A percentile compares a stretch with the other conserved stretches of the same genome.
These are phyloP conservation scores for Halichoeres trimaculatus DNA, from an alignment of 2,113 vertebrate genomes.

Conservation along the genomic window DNA sequence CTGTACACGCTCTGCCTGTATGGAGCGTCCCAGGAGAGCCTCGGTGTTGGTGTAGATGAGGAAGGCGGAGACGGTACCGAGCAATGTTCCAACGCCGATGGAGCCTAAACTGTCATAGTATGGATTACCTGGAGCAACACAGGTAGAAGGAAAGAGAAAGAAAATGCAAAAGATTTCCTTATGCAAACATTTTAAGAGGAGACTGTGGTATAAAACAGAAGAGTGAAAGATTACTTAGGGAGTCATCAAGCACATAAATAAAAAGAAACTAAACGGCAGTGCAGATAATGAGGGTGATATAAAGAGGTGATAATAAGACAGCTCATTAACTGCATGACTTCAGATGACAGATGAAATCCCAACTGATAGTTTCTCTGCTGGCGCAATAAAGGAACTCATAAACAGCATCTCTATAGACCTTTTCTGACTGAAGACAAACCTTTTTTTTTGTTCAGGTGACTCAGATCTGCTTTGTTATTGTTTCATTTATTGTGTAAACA, in stretches of 20 bases:
- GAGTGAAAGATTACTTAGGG: too few species aligned
- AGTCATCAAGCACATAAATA: not conserved
- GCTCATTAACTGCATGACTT: not conserved
- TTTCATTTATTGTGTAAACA: too few species aligned
- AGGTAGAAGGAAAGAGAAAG: not conserved
- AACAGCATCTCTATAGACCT: not conserved
- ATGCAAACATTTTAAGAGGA: too few species aligned
- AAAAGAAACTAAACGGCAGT: not conserved
- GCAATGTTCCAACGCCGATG: slow-evolving; percentile 92
- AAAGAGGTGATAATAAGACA: not conserved
- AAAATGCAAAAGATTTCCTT: too few species aligned
- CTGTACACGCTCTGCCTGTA: slow-evolving; percentile 92
- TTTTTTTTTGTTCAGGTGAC: too few species aligned
- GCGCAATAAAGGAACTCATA: not conserved
- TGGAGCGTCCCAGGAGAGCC: slow-evolving; percentile 94
- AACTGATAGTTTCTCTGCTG: too few species aligned
- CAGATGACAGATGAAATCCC: not conserved
- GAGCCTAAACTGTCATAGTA: slow-evolving; percentile 95
- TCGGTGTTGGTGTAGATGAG: slow-evolving; percentile 98
- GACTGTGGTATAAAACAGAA: too few species aligned
- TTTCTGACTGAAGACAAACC: too few species aligned
- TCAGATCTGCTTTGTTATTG: too few species aligned
- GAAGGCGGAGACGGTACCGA: slow-evolving; percentile 93
- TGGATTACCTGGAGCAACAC: slow-evolving; percentile 85
- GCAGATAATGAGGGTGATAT: too few species aligned